Evolutionary conservation across 1,140 invertebrate genomes (phyloP), one percentile per base, ranked within the genome.

Genomic region (Bombus superbus): DNA sequence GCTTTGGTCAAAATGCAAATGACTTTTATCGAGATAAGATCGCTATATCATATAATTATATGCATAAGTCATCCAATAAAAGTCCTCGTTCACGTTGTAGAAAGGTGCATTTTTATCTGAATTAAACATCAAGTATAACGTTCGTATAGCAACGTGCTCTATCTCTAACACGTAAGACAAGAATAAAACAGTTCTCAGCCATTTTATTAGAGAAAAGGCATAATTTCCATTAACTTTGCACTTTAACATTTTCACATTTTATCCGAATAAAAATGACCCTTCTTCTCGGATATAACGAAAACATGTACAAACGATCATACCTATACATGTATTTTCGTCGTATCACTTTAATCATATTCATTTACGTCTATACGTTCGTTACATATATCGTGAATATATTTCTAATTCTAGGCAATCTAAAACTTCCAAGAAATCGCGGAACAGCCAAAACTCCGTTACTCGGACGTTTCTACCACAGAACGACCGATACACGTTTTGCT

Each of bases 401-500:
- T 32, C 64, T 35, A 66, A 66, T 35, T 35, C 32, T 66, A 35
- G 32, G 9, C 2, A 66, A 66, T 2, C 15, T 35, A 35, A 35
- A 66, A 32, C 15, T 66, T 66, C 15, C 64, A 35, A 66, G 64
- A 66, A 35, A 15, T 32, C 32, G 6, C 32, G n/a, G 32, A 66
- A 66, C 35, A 62, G 57, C 25, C 38, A 9, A 62, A 77, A 35
- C 75, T 62, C 38, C 75, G 57, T 42, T 62, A 77, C 35, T 9
- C 74, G 35, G n/a, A 22, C n/a, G n/a, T 53, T 40, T 38, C 32
- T 25, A 35, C 69, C 13, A 10, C 22, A 13, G 35, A n/a, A 38
- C 74, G 25, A 38, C 15, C 53, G 75, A 32, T 18, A n/a, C 25
- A 38, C 32, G 32, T 77, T 77, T 77, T 77, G 75, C 75, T 77